A percentile compares a stretch with the other conserved stretches of the same genome.
phyloP scores from a whole-genome alignment of 2,113 vertebrate genomes.

The Corythaixoides concolor region DNA sequence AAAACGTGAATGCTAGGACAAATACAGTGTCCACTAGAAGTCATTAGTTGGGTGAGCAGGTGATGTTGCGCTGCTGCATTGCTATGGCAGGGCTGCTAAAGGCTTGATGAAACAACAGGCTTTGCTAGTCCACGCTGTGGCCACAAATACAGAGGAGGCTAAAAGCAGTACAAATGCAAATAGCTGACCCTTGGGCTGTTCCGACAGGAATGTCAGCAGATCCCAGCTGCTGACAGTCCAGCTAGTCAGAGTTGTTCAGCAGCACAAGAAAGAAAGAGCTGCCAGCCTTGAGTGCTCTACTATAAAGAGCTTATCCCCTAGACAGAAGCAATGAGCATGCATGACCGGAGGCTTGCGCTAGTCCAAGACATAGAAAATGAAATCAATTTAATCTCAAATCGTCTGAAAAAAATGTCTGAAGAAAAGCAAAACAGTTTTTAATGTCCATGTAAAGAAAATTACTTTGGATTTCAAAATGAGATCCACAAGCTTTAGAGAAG shows the following conservation, averaged over 20 bases:
- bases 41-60: not conserved
- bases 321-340: not conserved
- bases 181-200: not conserved
- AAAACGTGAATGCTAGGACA: not conserved
- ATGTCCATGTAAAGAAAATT: not conserved
- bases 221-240: not conserved
- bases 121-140: not conserved
- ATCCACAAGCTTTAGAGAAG: not conserved
- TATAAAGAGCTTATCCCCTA: not conserved
- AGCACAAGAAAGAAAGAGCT: not conserved
- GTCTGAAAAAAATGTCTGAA: not conserved
- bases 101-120: not conserved
- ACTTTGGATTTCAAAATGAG: not conserved
- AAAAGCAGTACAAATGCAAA: not conserved
- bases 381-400: not conserved
- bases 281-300: not conserved
- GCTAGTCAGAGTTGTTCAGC: not conserved
- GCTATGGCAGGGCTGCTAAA: not conserved
- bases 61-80: not conserved
- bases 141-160: not conserved
- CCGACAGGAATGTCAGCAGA: not conserved
- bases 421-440: not conserved
- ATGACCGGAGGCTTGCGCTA: not conserved
- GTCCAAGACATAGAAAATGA: not conserved
- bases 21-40: not conserved